Base-by-base conservation (phyloP, 2,888 invertebrate genomes). In the Sinohyriopsis cumingii region DNA sequence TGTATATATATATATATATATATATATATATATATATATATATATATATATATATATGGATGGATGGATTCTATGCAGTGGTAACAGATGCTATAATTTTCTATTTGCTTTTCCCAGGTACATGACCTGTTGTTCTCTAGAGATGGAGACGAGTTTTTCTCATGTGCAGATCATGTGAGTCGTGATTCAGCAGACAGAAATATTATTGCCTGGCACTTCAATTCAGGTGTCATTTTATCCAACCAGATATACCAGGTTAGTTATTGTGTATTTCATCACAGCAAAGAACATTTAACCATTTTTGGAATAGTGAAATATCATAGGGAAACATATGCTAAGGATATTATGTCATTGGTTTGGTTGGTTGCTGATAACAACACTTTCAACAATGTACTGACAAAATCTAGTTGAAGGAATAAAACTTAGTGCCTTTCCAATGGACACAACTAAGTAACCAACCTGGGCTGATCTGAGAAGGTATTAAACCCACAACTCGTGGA, bases 181-280 rank as follows among this genome's bases (percentile, higher is more conserved):
- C 75, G 87, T 63, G 90, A 91, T 77, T 89, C 90, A 3, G 84
- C 90, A 3, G 90, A 90, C 77, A 82, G 88, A 56, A 88, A 85
- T 66, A 83, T 91, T n/a, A 89, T 91, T 86, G 90, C 86, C 5
- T 91, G 90, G 90, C 90, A 91, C 76, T 87, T 87, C 69, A 75
- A 63, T 12, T 81, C 84, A 22, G 86, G 86, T 12, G 87, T 87
- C 28, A 78, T 88, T 20, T 71, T 90, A 5, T 90, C 90, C 5
- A 90, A 90, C 72, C 90, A 91, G 75, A 89, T 91, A 33, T 91
- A 84, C 76, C 89, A 90, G 77, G 90, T 90, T 67, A 66, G 55
- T 22, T 56, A 28, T 61, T 4, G 19, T 55, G 33, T 24, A 20
- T 57, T 28, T 54, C 28, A 24, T 60, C 25, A 45, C 45, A 12